Percentiles rank a stretch among this genome's conserved stretches.
These are phyloP conservation scores for Drosophila repletoides DNA, from an alignment of 1,140 invertebrate genomes.

Conservation along the genomic window DNA sequence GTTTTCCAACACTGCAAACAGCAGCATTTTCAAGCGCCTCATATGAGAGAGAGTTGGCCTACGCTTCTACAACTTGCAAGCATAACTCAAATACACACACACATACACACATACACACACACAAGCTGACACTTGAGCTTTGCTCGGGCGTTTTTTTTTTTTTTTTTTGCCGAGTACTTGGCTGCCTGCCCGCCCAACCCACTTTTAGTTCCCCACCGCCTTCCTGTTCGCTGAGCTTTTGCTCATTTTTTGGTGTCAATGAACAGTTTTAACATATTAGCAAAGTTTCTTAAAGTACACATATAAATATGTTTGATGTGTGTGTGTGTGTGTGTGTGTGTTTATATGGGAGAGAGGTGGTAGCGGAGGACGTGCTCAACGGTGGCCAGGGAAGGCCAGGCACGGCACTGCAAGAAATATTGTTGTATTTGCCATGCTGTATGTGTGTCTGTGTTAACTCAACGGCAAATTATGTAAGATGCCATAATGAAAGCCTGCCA, in stretches of 20 bases:
- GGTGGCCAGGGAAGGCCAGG: neutral
- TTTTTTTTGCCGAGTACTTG: slow-evolving; percentile 20
- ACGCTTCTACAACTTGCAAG: slow-evolving; percentile 16
- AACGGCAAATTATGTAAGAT: slow-evolving; percentile 30
- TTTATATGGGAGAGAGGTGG: neutral
- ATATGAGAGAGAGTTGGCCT: slow-evolving; percentile 47
- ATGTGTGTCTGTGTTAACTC: slow-evolving; percentile 12
- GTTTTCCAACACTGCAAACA: slow-evolving; percentile 79
- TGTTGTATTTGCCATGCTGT: slow-evolving; percentile 4
- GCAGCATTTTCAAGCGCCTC: slow-evolving; percentile 30
- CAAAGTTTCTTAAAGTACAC: slow-evolving; percentile 79
- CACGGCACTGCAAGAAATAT: neutral
- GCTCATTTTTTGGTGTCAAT: slow-evolving; percentile 79
- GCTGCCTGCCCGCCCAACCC: slow-evolving; percentile 1
- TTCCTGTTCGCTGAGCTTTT: slow-evolving; percentile 44
- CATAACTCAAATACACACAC: slow-evolving; percentile 55
- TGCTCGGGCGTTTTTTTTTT: slow-evolving; percentile 55
- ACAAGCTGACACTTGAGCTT: slow-evolving; percentile 42
- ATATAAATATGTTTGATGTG: slow-evolving; percentile 77
- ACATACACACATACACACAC: neutral
- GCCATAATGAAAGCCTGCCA: slow-evolving; percentile 20
- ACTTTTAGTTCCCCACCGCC: neutral
- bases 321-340: slow-evolving; percentile 22
- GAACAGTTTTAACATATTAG: slow-evolving; percentile 81
- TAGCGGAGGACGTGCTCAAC: neutral